phyloP scores from a whole-genome alignment of 2,888 invertebrate species.

The Drosophila mimetica region DNA sequence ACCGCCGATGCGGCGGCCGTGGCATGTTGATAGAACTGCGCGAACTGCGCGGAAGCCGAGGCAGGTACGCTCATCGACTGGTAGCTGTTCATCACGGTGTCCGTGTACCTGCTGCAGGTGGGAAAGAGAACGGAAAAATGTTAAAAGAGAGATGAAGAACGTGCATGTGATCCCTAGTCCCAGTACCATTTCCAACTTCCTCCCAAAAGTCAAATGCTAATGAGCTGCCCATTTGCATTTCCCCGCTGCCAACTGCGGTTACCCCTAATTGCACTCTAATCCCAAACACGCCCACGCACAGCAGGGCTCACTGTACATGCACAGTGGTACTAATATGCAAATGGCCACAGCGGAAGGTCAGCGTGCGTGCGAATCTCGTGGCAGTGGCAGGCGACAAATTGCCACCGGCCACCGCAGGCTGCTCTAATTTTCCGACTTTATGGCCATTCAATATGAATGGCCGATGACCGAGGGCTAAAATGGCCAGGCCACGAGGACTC shows the following conservation, averaged over 20 bases:
- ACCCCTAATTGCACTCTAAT: slow-evolving; percentile 71
- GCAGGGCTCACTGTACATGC: slow-evolving; percentile 43
- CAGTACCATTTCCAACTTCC: not conserved
- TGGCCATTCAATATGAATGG: slow-evolving; percentile 49
- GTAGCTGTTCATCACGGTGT: slow-evolving; percentile 85
- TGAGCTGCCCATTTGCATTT: slow-evolving; percentile 46
- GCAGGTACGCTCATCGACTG: slow-evolving; percentile 85
- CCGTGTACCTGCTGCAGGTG: slow-evolving; percentile 83
- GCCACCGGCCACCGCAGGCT: slow-evolving; percentile 57
- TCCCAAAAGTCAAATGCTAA: slow-evolving; percentile 62
- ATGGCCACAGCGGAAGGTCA: slow-evolving; percentile 76
- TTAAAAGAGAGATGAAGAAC: slow-evolving; percentile 22
- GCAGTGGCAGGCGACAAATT: slow-evolving; percentile 54
- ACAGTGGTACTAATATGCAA: slow-evolving; percentile 63
- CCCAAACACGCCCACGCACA: slow-evolving; percentile 60
- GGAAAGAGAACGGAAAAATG: slow-evolving; percentile 11
- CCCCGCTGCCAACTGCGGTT: slow-evolving; percentile 50
- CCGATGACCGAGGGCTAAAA: slow-evolving; percentile 13
- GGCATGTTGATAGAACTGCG: slow-evolving; percentile 95
- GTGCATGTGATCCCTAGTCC: slow-evolving; percentile 18
- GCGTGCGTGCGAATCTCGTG: slow-evolving; percentile 73
- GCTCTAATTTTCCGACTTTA: slow-evolving; percentile 73
- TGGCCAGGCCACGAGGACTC: slow-evolving; percentile 18
- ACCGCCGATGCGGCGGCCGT: slow-evolving; percentile 88
- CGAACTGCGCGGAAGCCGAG: slow-evolving; percentile 90